A percentile compares a stretch with the other conserved stretches of the same genome.
These are phyloP conservation scores for Sebastiscus tertius DNA, from an alignment of 2,797 vertebrate genomes.

Conservation along the genomic window DNA sequence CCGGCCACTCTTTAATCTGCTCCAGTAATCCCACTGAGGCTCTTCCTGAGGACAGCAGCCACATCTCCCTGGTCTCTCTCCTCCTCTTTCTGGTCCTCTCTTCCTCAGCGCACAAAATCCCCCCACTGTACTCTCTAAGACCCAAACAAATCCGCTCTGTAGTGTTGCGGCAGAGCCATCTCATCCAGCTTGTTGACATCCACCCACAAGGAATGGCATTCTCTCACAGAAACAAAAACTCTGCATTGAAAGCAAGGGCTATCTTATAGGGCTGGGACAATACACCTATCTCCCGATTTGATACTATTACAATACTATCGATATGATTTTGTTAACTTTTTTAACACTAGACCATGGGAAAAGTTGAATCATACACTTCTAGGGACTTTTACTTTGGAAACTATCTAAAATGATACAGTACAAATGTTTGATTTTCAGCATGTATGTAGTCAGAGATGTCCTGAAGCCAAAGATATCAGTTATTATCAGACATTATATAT, in stretches of 20 bases:
- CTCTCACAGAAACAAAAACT: background rate
- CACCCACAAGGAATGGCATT: slow-evolving; percentile 11
- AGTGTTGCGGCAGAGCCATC: background rate
- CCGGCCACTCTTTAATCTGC: slow-evolving; percentile 52
- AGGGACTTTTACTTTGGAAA: too few relatives aligned
- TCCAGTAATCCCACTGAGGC: slow-evolving; percentile 50
- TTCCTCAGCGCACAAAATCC: slow-evolving; percentile 27
- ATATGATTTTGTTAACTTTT: too few relatives aligned
- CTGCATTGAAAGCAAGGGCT: background rate
- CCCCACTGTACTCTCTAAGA: slow-evolving; percentile 17
- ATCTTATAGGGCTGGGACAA: background rate
- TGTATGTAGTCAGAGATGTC: background rate
- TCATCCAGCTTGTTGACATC: slow-evolving; percentile 29
- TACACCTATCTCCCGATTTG: too few relatives aligned
- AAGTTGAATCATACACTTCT: too few relatives aligned
- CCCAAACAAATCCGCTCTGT: slow-evolving; percentile 27
- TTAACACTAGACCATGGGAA: too few relatives aligned
- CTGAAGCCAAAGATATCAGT: too few relatives aligned
- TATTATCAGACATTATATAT: too few relatives aligned
- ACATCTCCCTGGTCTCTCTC: slow-evolving; percentile 18
- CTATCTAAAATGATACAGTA: too few relatives aligned
- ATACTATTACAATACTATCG: too few relatives aligned
- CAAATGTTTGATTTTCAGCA: too few relatives aligned
- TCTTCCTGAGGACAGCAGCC: slow-evolving; percentile 25
- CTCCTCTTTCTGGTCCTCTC: background rate